Percentiles rank a stretch among this genome's conserved stretches.
These are phyloP conservation scores for Ctenomys sociabilis DNA, from an alignment of 2,113 vertebrate genomes.

Conservation along the genomic window DNA sequence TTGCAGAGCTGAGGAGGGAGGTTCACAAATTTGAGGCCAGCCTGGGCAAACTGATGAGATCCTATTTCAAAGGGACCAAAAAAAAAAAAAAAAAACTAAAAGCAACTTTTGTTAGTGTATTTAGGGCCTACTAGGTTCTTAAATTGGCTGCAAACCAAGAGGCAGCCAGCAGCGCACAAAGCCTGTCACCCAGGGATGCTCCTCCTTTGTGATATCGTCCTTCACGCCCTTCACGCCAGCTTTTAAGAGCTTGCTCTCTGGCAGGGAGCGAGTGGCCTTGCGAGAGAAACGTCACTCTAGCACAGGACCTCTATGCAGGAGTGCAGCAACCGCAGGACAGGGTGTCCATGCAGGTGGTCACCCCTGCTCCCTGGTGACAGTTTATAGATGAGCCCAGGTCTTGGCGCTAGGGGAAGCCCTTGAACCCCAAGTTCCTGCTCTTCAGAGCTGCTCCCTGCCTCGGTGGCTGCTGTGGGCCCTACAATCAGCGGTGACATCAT, in stretches of 20 bases:
- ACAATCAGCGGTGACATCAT: no score
- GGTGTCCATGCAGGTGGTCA: not conserved
- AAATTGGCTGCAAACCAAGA: not conserved
- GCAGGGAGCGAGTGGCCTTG: not conserved
- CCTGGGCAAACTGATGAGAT: not conserved
- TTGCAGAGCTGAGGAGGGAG: not conserved
- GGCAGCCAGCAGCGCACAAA: not conserved
- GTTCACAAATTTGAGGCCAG: not conserved
- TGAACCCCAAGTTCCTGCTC: no score
- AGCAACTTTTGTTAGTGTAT: not conserved
- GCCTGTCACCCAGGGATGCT: not conserved
- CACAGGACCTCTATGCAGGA: not conserved
- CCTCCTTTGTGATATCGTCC: not conserved
- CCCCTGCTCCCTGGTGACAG: not conserved
- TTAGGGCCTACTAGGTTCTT: not conserved
- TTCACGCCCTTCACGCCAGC: not conserved
- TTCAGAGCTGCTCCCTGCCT: no score
- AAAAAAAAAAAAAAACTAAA: not conserved
- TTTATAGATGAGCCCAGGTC: not conserved
- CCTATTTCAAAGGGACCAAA: not conserved
- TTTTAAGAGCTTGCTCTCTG: not conserved
- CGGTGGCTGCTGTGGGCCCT: no score
- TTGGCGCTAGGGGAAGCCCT: no score
- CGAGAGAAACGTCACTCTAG: not conserved
- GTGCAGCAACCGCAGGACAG: accelerated